Evolutionary conservation across 2,797 vertebrate genomes (phyloP).

Genomic region (Spheniscus humboldti): DNA sequence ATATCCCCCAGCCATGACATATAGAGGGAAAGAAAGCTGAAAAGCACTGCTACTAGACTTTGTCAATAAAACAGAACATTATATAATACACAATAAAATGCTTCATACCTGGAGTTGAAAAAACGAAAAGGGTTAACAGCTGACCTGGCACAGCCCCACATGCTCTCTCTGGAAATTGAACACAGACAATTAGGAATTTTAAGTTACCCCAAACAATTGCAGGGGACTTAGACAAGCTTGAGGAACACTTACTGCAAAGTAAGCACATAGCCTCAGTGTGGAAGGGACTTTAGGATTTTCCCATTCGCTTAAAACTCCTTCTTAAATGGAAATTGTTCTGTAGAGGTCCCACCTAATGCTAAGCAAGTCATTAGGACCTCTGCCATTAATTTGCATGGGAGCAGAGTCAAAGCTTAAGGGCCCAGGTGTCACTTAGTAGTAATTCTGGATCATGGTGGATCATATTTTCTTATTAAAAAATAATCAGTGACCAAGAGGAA

Average conservation of each 20-base stretch:
- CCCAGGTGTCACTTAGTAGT: neutral
- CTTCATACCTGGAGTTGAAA: slow-evolving; percentile 76
- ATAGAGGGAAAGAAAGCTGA: slow-evolving; percentile 24
- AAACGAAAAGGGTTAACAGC: slow-evolving; percentile 75
- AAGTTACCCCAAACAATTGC: slow-evolving; percentile 60
- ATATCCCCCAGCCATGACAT: neutral
- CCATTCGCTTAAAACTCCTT: neutral
- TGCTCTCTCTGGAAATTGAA: slow-evolving; percentile 76
- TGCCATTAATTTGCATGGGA: neutral
- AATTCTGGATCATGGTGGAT: neutral
- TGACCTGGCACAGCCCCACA: slow-evolving; percentile 75
- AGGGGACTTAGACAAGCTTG: slow-evolving; percentile 52
- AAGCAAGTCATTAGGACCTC: neutral
- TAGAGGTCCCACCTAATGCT: neutral
- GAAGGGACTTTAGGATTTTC: neutral
- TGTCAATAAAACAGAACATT: slow-evolving; percentile 54
- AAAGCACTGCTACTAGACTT: slow-evolving; percentile 20
- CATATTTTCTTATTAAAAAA: slow-evolving; percentile 13
- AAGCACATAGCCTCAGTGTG: neutral
- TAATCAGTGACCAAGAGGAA: neutral
- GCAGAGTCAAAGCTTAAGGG: neutral
- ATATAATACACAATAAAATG: slow-evolving; percentile 71
- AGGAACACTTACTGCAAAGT: slow-evolving; percentile 22
- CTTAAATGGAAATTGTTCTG: neutral
- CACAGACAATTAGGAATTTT: slow-evolving; percentile 74